A percentile compares a stretch with the other conserved stretches of the same genome.
These are phyloP conservation scores for Oegoconia quadripuncta DNA, from an alignment of 2,888 invertebrate genomes.

Conservation along the genomic window DNA sequence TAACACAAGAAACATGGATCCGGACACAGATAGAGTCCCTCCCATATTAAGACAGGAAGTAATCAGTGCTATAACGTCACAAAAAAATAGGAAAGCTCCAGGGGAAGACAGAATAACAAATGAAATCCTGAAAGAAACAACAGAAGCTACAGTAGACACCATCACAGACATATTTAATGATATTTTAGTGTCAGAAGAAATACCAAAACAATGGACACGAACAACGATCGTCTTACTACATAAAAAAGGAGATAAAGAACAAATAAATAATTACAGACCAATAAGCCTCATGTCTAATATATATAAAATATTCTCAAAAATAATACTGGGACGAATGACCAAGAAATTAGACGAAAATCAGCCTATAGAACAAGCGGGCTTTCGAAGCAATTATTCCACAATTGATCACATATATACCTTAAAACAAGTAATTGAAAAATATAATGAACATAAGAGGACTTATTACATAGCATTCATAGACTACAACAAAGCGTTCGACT, in stretches of 20 bases:
- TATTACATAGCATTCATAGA: constrained; percentile 13
- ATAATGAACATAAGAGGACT: background rate
- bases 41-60: no score
- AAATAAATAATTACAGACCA: constrained; percentile 23
- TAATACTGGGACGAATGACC: constrained; percentile 15
- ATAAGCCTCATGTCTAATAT: constrained; percentile 22
- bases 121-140: no score
- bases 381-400: constrained; percentile 18
- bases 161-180: constrained; percentile 22
- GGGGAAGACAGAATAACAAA: no score
- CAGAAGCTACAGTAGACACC: no score
- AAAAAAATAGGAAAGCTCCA: no score
- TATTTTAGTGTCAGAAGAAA: constrained; percentile 17
- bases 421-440: constrained; percentile 17
- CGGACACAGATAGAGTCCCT: no score
- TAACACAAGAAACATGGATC: no score
- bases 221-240: constrained; percentile 21
- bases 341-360: constrained; percentile 20
- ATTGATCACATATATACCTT: constrained; percentile 23
- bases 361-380: constrained; percentile 24
- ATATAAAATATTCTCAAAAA: no score
- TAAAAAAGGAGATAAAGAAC: constrained; percentile 22
- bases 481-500: constrained; percentile 9
- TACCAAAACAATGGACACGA: constrained; percentile 22
- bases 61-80: no score